Conservation (phyloP, 2,113 vertebrate species). For the Entelurus aequoreus region DNA sequence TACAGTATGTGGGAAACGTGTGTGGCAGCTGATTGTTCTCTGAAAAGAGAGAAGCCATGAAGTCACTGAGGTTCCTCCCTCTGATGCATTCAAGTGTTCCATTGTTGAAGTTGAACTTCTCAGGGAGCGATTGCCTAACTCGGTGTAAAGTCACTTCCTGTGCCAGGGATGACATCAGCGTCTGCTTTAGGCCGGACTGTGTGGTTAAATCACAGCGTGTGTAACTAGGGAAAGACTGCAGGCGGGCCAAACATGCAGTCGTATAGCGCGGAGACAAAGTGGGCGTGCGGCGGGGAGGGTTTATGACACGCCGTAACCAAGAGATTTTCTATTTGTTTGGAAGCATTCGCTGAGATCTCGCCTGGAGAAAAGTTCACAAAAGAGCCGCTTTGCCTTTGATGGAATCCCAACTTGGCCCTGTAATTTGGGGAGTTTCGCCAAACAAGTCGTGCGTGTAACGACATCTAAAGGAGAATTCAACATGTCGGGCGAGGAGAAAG, state of each 20-base stretch:
- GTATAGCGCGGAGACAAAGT: constrained; percentile 46
- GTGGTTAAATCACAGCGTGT: constrained; percentile 57
- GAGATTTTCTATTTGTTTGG: constrained; percentile 57
- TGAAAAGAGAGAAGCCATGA: constrained; percentile 13
- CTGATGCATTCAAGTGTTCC: constrained; percentile 20
- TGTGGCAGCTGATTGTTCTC: constrained; percentile 19
- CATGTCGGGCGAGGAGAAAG: constrained; percentile 48
- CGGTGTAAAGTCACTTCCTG: constrained; percentile 62
- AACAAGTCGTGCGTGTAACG: constrained; percentile 33
- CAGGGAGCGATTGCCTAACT: constrained; percentile 16
- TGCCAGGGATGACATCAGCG: constrained; percentile 62
- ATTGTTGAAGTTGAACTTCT: constrained; percentile 31
- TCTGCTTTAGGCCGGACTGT: constrained; percentile 61
- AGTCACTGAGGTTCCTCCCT: constrained; percentile 16
- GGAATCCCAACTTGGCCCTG: constrained; percentile 24
- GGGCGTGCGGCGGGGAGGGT: constrained; percentile 27
- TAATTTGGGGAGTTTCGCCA: constrained; percentile 40
- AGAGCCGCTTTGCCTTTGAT: constrained; percentile 34
- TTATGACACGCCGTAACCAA: constrained; percentile 54
- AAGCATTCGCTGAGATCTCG: constrained; percentile 24
- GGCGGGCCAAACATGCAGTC: constrained; percentile 62
- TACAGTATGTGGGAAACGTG: constrained; percentile 8
- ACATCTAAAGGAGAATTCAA: constrained; percentile 45
- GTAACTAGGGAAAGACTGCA: constrained; percentile 57
- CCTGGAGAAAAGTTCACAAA: constrained; percentile 15